Evolutionary conservation across 1,140 invertebrate species (phyloP).

Genomic region (Phymastichus coffea): DNA sequence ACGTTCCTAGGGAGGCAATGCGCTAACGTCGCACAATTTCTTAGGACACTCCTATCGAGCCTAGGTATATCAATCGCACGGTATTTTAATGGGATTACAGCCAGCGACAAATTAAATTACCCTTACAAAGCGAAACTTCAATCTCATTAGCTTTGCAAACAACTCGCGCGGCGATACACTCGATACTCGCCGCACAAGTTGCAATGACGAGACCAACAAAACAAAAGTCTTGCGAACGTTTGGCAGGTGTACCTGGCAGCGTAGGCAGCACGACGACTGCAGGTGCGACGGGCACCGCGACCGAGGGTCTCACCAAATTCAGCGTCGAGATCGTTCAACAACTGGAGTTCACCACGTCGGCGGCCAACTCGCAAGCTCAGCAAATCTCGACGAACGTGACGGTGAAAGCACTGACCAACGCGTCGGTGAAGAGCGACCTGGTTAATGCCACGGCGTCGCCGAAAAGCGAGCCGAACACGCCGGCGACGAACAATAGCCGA

Average conservation of each 20-base stretch:
- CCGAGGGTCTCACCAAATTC: slow-evolving; percentile 73
- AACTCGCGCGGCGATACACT: too few species aligned
- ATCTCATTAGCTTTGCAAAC: too few species aligned
- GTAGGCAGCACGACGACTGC: slow-evolving; percentile 43
- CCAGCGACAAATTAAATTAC: too few species aligned
- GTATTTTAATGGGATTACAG: too few species aligned
- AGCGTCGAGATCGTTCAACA: slow-evolving; percentile 90
- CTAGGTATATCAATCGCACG: too few species aligned
- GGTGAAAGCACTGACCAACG: slow-evolving; percentile 82
- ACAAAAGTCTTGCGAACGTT: neutral
- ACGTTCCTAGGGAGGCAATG: too few species aligned
- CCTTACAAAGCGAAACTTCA: too few species aligned
- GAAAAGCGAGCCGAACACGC: slow-evolving; percentile 38
- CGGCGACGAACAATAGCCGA: slow-evolving; percentile 32
- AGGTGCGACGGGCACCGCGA: slow-evolving; percentile 30
- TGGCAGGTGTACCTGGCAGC: slow-evolving; percentile 40
- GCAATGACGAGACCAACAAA: too few species aligned
- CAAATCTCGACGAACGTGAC: slow-evolving; percentile 92
- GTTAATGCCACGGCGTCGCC: slow-evolving; percentile 56
- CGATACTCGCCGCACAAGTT: too few species aligned
- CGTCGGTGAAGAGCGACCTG: slow-evolving; percentile 75
- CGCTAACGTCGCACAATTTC: too few species aligned
- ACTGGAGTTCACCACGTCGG: slow-evolving; percentile 80
- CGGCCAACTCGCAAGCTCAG: slow-evolving; percentile 79
- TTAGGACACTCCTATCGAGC: too few species aligned